These are phyloP conservation scores for Anisognathus igniventris DNA, from an alignment of 2,797 vertebrate genomes.

Conservation along the genomic window DNA sequence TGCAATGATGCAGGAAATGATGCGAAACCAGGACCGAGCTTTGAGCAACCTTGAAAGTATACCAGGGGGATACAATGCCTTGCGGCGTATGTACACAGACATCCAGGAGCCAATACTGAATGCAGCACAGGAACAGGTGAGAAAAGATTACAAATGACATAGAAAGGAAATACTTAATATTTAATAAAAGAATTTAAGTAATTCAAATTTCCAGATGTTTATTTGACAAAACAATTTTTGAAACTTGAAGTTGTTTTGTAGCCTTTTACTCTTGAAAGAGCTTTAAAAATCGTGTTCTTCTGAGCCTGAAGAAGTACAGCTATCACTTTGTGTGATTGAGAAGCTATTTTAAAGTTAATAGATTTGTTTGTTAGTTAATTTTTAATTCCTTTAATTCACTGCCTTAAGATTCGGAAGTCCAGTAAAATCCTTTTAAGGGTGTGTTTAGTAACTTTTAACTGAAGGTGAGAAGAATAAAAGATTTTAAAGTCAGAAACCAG, in stretches of 20 bases:
- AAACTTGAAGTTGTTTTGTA: background rate
- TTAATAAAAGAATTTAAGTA: background rate
- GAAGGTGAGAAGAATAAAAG: background rate
- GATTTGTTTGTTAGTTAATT: background rate
- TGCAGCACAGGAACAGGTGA: slow-evolving; percentile 83
- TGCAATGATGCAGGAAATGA: slow-evolving; percentile 86
- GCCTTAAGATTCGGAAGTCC: background rate
- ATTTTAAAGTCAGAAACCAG: background rate
- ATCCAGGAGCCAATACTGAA: slow-evolving; percentile 83
- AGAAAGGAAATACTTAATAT: background rate
- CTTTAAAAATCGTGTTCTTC: background rate
- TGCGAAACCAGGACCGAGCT: slow-evolving; percentile 83
- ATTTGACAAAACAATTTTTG: background rate
- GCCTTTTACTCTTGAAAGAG: background rate
- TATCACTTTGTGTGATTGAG: background rate
- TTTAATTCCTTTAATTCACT: background rate
- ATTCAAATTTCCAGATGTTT: background rate
- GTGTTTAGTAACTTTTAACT: background rate
- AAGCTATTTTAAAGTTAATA: background rate
- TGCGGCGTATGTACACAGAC: slow-evolving; percentile 82
- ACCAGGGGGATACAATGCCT: slow-evolving; percentile 82
- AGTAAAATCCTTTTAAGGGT: background rate
- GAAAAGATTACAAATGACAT: background rate
- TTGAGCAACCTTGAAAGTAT: slow-evolving; percentile 84
- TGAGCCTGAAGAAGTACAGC: background rate